Conservation (phyloP, 2,888 invertebrate genomes). For the Iselma pallidipennis region DNA sequence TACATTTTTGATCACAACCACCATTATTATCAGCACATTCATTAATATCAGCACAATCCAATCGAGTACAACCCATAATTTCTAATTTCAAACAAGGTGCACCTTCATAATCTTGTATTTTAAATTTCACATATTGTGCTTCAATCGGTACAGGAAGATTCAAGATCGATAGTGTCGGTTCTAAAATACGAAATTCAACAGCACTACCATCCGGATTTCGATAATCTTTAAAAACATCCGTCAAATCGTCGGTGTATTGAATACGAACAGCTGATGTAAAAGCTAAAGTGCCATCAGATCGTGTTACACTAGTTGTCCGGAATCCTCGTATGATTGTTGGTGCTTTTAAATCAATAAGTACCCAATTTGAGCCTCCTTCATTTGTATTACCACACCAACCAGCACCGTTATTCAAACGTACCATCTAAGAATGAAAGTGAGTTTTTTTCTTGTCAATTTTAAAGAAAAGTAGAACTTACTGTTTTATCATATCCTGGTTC, state of each 20-base stretch:
- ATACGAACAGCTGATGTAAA: slow-evolving; percentile 89
- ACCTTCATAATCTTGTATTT: slow-evolving; percentile 83
- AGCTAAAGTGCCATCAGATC: slow-evolving; percentile 81
- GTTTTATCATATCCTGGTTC: slow-evolving; percentile 83
- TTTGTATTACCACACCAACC: slow-evolving; percentile 91
- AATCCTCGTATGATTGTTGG: slow-evolving; percentile 89
- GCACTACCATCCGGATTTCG: slow-evolving; percentile 91
- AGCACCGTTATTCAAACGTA: slow-evolving; percentile 78
- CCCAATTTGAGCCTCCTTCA: slow-evolving; percentile 89
- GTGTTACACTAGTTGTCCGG: slow-evolving; percentile 84
- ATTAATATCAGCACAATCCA: slow-evolving; percentile 87
- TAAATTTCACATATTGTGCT: slow-evolving; percentile 84
- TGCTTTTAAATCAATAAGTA: slow-evolving; percentile 82
- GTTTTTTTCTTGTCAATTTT: background rate
- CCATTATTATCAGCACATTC: slow-evolving; percentile 87
- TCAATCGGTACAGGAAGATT: slow-evolving; percentile 91
- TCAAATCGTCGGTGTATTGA: slow-evolving; percentile 85
- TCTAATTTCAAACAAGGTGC: slow-evolving; percentile 90
- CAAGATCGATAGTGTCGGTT: slow-evolving; percentile 87
- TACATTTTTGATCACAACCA: slow-evolving; percentile 91
- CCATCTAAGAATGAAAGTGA: slow-evolving; percentile 61
- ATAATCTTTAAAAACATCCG: slow-evolving; percentile 88
- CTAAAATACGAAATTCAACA: slow-evolving; percentile 87
- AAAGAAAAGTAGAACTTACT: slow-evolving; percentile 54
- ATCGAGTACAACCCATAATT: slow-evolving; percentile 88